phyloP scores from a whole-genome alignment of 2,888 invertebrate genomes.

The Sepiola atlantica region DNA sequence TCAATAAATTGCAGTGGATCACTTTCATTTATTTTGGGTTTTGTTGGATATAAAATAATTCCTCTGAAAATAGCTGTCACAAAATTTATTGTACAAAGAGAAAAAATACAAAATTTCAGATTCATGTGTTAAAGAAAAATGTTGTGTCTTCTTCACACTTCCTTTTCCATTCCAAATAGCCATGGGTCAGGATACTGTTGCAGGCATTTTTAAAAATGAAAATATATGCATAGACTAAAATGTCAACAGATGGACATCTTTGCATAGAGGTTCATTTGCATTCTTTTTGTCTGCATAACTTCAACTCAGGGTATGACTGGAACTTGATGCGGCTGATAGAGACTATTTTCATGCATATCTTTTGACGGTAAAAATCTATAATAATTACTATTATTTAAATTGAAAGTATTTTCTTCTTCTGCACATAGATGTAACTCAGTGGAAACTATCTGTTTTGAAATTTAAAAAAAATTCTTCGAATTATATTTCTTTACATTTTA shows the following conservation, averaged over 20 bases:
- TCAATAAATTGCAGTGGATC: constrained; percentile 14
- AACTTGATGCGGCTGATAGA: neutral
- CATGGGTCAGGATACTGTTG: neutral
- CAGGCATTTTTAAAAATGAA: neutral
- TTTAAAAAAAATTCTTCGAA: neutral
- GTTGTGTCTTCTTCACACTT: neutral
- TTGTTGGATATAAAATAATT: constrained; percentile 32
- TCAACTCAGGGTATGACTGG: neutral
- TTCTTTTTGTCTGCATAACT: neutral
- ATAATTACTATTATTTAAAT: neutral
- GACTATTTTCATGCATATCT: neutral
- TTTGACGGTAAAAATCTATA: neutral
- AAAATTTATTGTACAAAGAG: neutral
- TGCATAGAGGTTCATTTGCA: neutral
- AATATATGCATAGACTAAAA: neutral
- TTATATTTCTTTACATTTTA: neutral
- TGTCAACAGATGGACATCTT: neutral
- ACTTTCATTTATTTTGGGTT: constrained; percentile 32
- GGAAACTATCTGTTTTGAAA: neutral
- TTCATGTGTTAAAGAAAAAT: neutral
- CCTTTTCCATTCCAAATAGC: neutral
- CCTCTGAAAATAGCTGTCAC: constrained; percentile 32
- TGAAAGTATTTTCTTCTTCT: neutral
- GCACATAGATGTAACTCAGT: neutral
- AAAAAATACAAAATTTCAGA: neutral